Conservation (phyloP, 2,888 invertebrate genomes). For the Ophion costatus region DNA sequence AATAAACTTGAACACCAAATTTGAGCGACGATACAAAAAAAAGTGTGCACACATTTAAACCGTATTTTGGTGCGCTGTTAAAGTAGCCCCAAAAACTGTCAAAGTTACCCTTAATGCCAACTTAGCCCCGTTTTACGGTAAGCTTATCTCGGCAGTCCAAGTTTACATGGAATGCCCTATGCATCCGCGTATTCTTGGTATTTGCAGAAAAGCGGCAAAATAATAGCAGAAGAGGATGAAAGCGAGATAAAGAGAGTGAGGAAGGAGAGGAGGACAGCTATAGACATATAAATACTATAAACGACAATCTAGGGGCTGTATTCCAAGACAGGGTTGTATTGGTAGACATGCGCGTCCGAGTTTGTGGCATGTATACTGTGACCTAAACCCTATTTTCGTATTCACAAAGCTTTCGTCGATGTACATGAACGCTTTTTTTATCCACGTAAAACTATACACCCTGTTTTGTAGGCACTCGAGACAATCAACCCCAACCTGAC, state of each 20-base stretch:
- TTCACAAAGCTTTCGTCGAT: conserved; percentile 75
- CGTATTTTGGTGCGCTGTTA: too few relatives aligned
- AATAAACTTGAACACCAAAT: too few relatives aligned
- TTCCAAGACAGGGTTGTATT: conserved; percentile 39
- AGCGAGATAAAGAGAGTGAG: conserved; percentile 37
- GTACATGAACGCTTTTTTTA: conserved; percentile 59
- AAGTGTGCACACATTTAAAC: too few relatives aligned
- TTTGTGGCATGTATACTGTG: conserved; percentile 55
- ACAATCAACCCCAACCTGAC: conserved; percentile 70
- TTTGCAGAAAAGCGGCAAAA: conserved; percentile 51
- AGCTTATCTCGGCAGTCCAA: not conserved
- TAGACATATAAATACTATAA: conserved; percentile 49
- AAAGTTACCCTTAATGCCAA: too few relatives aligned
- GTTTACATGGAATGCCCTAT: not conserved
- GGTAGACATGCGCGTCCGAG: conserved; percentile 19
- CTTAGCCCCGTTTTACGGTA: too few relatives aligned
- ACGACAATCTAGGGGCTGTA: conserved; percentile 56
- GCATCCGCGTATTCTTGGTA: conserved; percentile 39
- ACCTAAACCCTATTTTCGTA: conserved; percentile 72
- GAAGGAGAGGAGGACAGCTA: conserved; percentile 45
- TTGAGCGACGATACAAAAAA: too few relatives aligned
- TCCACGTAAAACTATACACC: conserved; percentile 10
- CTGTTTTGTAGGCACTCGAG: conserved; percentile 71
- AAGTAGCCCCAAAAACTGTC: too few relatives aligned
- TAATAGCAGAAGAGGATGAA: conserved; percentile 42